These are phyloP conservation scores for Sabatieria punctata DNA, from an alignment of 2,888 invertebrate species.

Conservation along the genomic window DNA sequence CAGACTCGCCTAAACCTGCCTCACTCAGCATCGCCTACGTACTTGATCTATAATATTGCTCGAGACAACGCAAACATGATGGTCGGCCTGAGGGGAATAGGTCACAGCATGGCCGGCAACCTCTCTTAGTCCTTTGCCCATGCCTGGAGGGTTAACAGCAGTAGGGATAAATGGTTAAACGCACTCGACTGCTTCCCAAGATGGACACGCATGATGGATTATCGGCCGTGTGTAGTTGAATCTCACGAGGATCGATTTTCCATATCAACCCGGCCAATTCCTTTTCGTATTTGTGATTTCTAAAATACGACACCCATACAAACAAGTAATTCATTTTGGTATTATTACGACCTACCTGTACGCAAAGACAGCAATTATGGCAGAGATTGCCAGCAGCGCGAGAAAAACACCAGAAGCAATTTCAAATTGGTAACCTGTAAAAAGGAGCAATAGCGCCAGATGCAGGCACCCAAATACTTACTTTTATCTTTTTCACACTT, in stretches of 20 bases:
- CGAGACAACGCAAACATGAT: too few species aligned
- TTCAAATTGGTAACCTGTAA: not conserved
- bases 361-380: conserved; percentile 47
- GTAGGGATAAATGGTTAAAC: too few species aligned
- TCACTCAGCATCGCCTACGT: not conserved
- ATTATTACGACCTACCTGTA: conserved; percentile 41
- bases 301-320: conserved; percentile 14
- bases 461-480: not conserved
- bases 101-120: too few species aligned
- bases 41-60: too few species aligned
- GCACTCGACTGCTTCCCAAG: too few species aligned
- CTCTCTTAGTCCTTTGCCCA: too few species aligned
- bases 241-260: conserved; percentile 72
- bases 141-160: too few species aligned
- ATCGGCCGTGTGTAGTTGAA: conserved; percentile 11
- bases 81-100: too few species aligned
- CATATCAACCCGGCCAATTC: conserved; percentile 91
- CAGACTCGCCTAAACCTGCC: not conserved
- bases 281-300: conserved; percentile 94
- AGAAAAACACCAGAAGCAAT: conserved; percentile 6
- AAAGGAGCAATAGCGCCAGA: not conserved
- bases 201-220: too few species aligned
- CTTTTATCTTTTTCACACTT: conserved; percentile 43
- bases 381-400: conserved; percentile 5
- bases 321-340: not conserved